Percentiles rank a stretch among this genome's conserved stretches.
Conservation (phyloP, 2,797 vertebrate species). For the Typhlichthys eigenmanni region DNA sequence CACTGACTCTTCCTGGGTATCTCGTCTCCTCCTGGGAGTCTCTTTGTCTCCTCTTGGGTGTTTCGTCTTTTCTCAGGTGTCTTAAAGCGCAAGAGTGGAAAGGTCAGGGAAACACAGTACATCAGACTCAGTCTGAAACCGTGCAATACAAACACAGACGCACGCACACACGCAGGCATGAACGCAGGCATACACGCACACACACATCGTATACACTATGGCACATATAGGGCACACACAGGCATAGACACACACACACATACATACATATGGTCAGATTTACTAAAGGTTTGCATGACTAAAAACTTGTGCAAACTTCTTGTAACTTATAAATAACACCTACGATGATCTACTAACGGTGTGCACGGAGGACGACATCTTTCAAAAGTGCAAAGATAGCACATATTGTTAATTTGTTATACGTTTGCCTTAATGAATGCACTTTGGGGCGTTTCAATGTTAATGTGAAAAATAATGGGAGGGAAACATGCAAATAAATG, state of each 20-base stretch:
- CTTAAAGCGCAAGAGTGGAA: slow-evolving; percentile 40
- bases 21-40: slow-evolving; percentile 6
- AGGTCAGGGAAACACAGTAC: slow-evolving; percentile 52
- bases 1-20: slow-evolving; percentile 20
- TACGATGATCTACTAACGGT: too few relatives aligned
- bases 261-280: neutral
- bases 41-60: slow-evolving; percentile 25
- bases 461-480: too few relatives aligned
- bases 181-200: slow-evolving; percentile 5
- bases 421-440: too few relatives aligned
- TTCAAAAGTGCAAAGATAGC: too few relatives aligned
- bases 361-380: too few relatives aligned
- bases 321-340: too few relatives aligned
- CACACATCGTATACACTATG: neutral
- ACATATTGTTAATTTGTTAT: too few relatives aligned
- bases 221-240: neutral
- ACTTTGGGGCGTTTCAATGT: too few relatives aligned
- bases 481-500: too few relatives aligned
- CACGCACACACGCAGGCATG: slow-evolving; percentile 3
- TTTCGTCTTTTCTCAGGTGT: neutral
- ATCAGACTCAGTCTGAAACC: slow-evolving; percentile 26
- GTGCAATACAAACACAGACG: neutral
- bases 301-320: too few relatives aligned
- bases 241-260: neutral
- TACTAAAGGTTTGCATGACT: too few relatives aligned